phyloP scores from a whole-genome alignment of 2,888 invertebrate species.

The Ichneumoninae sp. region DNA sequence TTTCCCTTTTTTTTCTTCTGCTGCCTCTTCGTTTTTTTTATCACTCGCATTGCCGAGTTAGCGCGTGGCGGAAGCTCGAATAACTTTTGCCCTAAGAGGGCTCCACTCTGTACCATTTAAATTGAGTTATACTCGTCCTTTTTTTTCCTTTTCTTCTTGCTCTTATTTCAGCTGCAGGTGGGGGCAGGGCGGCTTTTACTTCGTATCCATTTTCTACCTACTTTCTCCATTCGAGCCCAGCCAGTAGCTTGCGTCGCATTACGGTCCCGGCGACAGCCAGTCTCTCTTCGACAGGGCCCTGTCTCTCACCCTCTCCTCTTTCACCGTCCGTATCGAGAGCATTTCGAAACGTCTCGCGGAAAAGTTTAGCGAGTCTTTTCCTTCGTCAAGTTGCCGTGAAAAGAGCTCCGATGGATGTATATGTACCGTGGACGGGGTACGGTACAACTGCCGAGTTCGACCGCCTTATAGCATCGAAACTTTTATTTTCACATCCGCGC shows the following conservation, averaged over 20 bases:
- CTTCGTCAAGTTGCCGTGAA: slow-evolving; percentile 75
- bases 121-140: slow-evolving; percentile 34
- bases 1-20: neutral
- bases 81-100: slow-evolving; percentile 36
- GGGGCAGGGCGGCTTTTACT: slow-evolving; percentile 6
- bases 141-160: slow-evolving; percentile 19
- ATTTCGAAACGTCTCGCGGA: slow-evolving; percentile 76
- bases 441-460: slow-evolving; percentile 75
- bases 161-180: slow-evolving; percentile 5
- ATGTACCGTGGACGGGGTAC: slow-evolving; percentile 68
- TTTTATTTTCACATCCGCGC: slow-evolving; percentile 72
- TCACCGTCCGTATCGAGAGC: slow-evolving; percentile 38
- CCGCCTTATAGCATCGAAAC: slow-evolving; percentile 69
- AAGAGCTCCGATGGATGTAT: slow-evolving; percentile 67
- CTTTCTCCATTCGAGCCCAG: slow-evolving; percentile 38
- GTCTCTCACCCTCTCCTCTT: slow-evolving; percentile 13
- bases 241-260: slow-evolving; percentile 21
- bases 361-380: slow-evolving; percentile 78
- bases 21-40: neutral
- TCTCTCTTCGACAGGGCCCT: neutral
- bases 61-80: slow-evolving; percentile 20
- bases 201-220: slow-evolving; percentile 35
- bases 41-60: slow-evolving; percentile 12
- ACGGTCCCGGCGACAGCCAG: slow-evolving; percentile 5
- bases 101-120: slow-evolving; percentile 23